Base-by-base conservation (phyloP, 2,113 vertebrate genomes). In the Grammomys surdaster region DNA sequence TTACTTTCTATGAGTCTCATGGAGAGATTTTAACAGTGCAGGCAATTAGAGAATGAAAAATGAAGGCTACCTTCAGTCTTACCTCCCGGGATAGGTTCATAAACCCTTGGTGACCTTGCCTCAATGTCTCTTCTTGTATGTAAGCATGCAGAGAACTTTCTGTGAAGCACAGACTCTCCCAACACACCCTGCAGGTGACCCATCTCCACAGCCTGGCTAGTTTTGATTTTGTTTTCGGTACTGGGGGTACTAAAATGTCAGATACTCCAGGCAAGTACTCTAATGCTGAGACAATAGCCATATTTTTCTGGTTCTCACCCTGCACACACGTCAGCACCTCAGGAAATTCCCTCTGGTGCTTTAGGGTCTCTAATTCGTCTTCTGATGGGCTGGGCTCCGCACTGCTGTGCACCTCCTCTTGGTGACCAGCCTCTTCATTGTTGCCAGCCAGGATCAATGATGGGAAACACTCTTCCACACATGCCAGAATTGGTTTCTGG, bases 41-140 rank as follows among this genome's bases (percentile, higher is more conserved):
- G 89, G 80, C 63, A 24, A 63, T 26, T 46, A 14, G 10, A 54
- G 76, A 88, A 63, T 77, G 56, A 77, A 80, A 40, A 69, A 51
- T 31, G 28, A 78, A 73, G 54, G 56, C 87, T 48, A 58, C 89
- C 89, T 76, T 76, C 85, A 93, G n/a, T 78, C 86, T 72, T 2
- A 3, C 33, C 48, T 17, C 43, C 70, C 77, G 5, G 4, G 4
- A 17, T 9, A 12, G 73, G 2, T 78, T 86, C 28, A 2, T 0
- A 46, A 36, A 19, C 81, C 31, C 80, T 46, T 48, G 43, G 20
- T 48, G 43, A 48, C 43, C 31, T 67, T 48, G 43, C 46, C 1
- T n/a, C 20, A 33, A 56, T 43, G 60, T 58, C 22, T 11, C 73
- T 20, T 36, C n/a, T 6, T 16, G 0, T 26, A 0, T 1, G 16